phyloP scores from a whole-genome alignment of 2,797 vertebrate species.

The Karalla daura region DNA sequence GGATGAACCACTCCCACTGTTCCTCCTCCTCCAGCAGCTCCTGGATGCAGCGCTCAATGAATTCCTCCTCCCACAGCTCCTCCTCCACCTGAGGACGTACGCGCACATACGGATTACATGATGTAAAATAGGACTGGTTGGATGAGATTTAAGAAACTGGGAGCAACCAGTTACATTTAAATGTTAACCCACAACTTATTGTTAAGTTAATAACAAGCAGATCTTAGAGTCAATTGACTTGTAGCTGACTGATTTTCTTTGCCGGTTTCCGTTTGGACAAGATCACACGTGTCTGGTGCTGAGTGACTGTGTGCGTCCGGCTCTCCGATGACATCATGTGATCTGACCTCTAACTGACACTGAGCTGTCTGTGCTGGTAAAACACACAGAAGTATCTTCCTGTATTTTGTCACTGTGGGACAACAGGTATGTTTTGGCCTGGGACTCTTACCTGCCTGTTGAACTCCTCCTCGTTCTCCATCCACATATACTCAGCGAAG shows the following conservation, averaged over 20 bases:
- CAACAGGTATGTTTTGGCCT: not conserved
- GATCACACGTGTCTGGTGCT: too few species aligned
- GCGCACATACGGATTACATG: not conserved
- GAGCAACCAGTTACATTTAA: too few species aligned
- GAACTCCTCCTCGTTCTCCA: conserved; percentile 96
- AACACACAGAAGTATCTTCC: too few species aligned
- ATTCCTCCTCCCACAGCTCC: conserved; percentile 95
- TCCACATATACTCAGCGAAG: conserved; percentile 96
- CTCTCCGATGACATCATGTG: not conserved
- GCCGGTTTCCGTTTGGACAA: too few species aligned
- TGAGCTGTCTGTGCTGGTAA: too few species aligned
- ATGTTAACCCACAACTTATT: too few species aligned
- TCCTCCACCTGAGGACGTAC: conserved; percentile 87
- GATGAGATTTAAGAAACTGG: too few species aligned
- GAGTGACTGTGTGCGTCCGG: too few species aligned
- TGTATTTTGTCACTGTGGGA: not conserved
- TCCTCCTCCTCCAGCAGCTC: conserved; percentile 95
- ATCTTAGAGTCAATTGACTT: too few species aligned
- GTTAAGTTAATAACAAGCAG: too few species aligned
- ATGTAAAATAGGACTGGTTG: too few species aligned
- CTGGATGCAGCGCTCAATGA: conserved; percentile 93
- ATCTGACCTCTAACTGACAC: not conserved
- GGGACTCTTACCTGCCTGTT: conserved; percentile 86
- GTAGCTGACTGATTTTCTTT: too few species aligned
- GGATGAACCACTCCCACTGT: conserved; percentile 93